Percentiles rank a stretch among this genome's conserved stretches.
phyloP scores from a whole-genome alignment of 64 coral and sea anemone species.

The Cladopsammia gracilis region DNA sequence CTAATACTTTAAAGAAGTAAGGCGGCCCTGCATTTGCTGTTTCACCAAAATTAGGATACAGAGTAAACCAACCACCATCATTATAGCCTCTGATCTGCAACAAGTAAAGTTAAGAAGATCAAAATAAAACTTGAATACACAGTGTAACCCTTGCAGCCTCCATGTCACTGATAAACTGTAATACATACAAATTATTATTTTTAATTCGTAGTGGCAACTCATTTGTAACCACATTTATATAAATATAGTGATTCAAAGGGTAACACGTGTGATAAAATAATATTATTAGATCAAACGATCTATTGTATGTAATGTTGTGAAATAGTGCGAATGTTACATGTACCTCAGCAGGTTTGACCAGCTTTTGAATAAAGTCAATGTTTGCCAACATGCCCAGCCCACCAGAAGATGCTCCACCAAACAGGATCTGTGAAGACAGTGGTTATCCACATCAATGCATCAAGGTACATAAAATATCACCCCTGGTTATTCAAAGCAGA shows the following conservation, averaged over 20 bases:
- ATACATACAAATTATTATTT: no score
- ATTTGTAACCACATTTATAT: no score
- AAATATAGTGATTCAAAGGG: no score
- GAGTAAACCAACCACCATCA: slow-evolving; percentile 98
- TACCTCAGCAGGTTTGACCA: slow-evolving; percentile 88
- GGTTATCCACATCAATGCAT: not conserved
- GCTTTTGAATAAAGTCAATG: slow-evolving; percentile 86
- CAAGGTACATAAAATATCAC: not conserved
- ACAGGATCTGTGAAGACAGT: slow-evolving; percentile 73
- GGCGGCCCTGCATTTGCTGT: slow-evolving; percentile 67
- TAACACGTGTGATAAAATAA: no score
- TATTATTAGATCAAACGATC: no score
- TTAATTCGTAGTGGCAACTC: no score
- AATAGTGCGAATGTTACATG: not conserved
- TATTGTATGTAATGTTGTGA: no score
- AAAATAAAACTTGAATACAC: not conserved
- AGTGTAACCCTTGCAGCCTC: no score
- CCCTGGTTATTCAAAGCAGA: no score
- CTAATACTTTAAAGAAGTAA: slow-evolving; percentile 85
- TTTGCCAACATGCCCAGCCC: slow-evolving; percentile 97
- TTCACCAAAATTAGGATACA: slow-evolving; percentile 96
- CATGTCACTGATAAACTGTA: no score
- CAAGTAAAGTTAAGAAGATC: not conserved
- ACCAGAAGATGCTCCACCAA: slow-evolving; percentile 96
- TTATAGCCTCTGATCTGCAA: slow-evolving; percentile 91